Conservation (phyloP, 2,113 vertebrate species). For the Saccopteryx bilineata region DNA sequence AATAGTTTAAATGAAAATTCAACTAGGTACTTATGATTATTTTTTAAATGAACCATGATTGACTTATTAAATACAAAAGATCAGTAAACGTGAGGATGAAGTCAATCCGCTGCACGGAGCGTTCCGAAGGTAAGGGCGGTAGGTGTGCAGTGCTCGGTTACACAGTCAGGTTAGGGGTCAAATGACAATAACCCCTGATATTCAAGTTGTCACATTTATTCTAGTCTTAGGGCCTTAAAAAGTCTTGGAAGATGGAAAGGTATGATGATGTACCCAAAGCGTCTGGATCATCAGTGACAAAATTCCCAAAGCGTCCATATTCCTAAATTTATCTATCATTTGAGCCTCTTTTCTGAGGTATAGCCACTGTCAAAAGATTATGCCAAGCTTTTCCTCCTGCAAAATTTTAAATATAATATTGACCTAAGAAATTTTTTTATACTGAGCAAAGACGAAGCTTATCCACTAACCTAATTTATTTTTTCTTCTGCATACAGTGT, state of each 20-base stretch:
- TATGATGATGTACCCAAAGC: not conserved
- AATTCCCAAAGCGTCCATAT: not conserved
- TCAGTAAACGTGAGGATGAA: constrained; percentile 25
- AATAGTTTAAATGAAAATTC: constrained; percentile 46
- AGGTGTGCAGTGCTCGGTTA: not conserved
- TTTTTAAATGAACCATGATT: constrained; percentile 54
- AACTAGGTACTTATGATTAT: constrained; percentile 10
- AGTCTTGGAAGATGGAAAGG: not conserved
- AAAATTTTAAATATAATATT: constrained; percentile 1
- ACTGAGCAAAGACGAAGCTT: not conserved
- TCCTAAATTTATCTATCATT: not conserved
- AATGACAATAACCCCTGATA: not conserved
- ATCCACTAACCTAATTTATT: not conserved
- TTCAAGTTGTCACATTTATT: not conserved
- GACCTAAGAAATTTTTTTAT: not conserved
- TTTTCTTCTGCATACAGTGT: not conserved
- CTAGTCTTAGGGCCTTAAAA: not conserved
- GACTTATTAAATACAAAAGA: constrained; percentile 30
- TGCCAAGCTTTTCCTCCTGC: not conserved
- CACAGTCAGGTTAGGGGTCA: not conserved
- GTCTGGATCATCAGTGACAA: not conserved
- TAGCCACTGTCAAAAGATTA: not conserved
- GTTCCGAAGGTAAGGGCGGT: not conserved
- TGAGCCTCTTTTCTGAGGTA: not conserved
- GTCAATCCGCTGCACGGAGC: not conserved